Base-by-base conservation (phyloP, 1,140 invertebrate genomes). In the Drosophila azteca region DNA sequence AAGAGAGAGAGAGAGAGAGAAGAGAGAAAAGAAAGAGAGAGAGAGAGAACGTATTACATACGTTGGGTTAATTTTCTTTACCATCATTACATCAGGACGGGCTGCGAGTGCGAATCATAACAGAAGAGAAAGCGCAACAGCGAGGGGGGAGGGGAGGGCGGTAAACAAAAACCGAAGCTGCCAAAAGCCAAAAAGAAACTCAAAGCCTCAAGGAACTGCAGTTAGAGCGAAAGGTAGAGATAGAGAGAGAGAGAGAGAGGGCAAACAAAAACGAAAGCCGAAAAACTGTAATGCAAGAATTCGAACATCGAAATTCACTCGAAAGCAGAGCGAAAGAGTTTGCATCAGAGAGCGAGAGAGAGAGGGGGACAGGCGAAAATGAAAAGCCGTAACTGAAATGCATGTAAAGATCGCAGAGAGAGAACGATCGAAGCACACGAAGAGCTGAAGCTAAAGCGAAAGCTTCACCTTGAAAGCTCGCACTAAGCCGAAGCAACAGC, bases 1-100 rank as follows among this genome's bases (percentile, higher is more conserved):
- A 70, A 17, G 29, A 58, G 70, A 39, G 66, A 79, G 53, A 69
- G 70, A 39, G 66, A 79, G 53, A 69, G 70, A 39, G 66, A 79
- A 49, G 61, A 81, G 63, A 70, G 59, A 81, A 57, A 66, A 79
- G 39, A 81, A 51, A 81, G 53, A 77, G 79, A 89, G 63, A 88
- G 62, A 78, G 77, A 88, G 77, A 83, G 66, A 88, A 81, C 81
- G 76, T 84, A 79, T 70, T 0, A 26, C 24, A 26, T 26, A 26
- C 24, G 24, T 26, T 26, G 24, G 24, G 24, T 26, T 26, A 26
- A 26, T 26, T 26, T 26, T 26, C 24, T 26, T 26, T 72, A 74
- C 73, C 83, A 79, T 89, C 44, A 77, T 24, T 57, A 45, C 29
- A n/a, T 72, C 11, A 11, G 39, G 26, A 44, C 51, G 29, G 11